Evolutionary conservation across 2,888 invertebrate genomes (phyloP).

Genomic region (Lypha dubia): DNA sequence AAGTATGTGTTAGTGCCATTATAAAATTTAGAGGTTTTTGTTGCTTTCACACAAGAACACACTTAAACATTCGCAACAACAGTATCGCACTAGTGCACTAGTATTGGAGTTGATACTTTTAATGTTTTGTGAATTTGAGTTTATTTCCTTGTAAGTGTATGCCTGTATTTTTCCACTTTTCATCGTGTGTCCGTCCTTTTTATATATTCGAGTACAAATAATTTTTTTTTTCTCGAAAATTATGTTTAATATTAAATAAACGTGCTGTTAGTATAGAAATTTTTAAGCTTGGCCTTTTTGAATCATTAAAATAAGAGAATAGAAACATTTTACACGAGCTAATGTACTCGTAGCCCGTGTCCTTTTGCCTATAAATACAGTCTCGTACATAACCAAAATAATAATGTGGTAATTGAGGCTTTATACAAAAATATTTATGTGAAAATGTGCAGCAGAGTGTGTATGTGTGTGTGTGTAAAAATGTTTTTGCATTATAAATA

Average conservation of each 20-base stretch:
- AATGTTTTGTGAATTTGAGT: not conserved
- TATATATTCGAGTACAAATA: no score
- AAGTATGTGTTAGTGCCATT: conserved; percentile 21
- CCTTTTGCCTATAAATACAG: conserved; percentile 59
- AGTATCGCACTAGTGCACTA: not conserved
- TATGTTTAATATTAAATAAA: not conserved
- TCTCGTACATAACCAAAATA: conserved; percentile 45
- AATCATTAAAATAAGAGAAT: conserved; percentile 55
- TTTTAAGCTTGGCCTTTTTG: conserved; percentile 35
- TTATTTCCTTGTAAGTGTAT: not conserved
- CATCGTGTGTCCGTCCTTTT: conserved; percentile 1
- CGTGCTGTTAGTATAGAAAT: not conserved
- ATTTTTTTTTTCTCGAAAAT: not conserved
- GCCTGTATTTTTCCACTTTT: conserved; percentile 21
- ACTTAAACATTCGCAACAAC: not conserved
- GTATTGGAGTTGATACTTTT: conserved; percentile 13
- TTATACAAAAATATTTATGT: conserved; percentile 51
- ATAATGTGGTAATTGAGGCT: conserved; percentile 69
- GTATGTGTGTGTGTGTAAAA: not conserved
- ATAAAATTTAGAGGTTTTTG: conserved; percentile 57
- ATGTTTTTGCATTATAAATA: conserved; percentile 47
- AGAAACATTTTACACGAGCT: not conserved
- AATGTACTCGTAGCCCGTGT: conserved; percentile 42
- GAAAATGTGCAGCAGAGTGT: not conserved
- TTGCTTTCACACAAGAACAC: conserved; percentile 42